A percentile compares a stretch with the other conserved stretches of the same genome.
Evolutionary conservation across 2,113 vertebrate genomes (phyloP).

Genomic region (Otocyon megalotis): DNA sequence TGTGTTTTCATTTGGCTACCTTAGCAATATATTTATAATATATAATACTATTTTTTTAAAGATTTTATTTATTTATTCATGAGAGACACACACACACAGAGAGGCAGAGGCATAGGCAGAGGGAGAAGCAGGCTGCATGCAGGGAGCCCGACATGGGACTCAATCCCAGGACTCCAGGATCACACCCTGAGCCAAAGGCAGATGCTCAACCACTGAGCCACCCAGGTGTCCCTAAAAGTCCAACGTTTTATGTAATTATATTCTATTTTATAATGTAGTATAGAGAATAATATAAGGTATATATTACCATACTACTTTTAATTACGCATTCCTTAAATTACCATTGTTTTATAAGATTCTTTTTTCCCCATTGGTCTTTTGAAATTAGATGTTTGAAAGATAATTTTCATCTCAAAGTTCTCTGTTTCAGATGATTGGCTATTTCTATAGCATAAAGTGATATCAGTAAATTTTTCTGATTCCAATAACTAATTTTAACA

Average conservation of each 20-base stretch:
- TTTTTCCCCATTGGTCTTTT: conserved; percentile 6
- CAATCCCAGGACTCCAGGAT: too few relatives aligned
- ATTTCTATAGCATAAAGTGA: neutral
- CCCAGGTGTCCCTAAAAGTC: neutral
- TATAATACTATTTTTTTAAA: too few relatives aligned
- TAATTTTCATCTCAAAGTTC: neutral
- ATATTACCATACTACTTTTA: neutral
- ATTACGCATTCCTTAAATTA: neutral
- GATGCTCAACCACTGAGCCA: too few relatives aligned
- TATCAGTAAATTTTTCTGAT: neutral
- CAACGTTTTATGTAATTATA: neutral
- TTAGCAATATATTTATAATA: too few relatives aligned
- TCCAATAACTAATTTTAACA: conserved; percentile 36
- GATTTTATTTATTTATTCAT: too few relatives aligned
- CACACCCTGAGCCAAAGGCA: too few relatives aligned
- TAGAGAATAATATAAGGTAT: neutral
- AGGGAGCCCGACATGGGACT: too few relatives aligned
- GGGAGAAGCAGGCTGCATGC: too few relatives aligned
- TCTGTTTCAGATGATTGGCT: neutral
- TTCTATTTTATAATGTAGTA: neutral
- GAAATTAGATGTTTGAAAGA: neutral
- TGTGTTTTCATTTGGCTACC: neutral
- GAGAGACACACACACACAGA: too few relatives aligned
- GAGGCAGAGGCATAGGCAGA: too few relatives aligned
- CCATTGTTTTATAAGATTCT: neutral